phyloP scores from a whole-genome alignment of 2,888 invertebrate genomes.

The Eristalinus aeneus region DNA sequence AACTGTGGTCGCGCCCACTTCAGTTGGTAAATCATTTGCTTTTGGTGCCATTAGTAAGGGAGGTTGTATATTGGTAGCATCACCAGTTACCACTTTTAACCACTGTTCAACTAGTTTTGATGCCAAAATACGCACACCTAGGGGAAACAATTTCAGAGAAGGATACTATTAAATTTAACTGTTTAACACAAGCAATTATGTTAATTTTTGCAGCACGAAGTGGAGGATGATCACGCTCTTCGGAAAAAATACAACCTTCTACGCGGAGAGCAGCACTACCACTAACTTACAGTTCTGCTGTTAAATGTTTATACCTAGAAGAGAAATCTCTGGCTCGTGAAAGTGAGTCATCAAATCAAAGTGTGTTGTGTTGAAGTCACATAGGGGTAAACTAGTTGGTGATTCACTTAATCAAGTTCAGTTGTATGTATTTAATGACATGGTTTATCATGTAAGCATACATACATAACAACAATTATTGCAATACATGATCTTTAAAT shows the following conservation, averaged over 20 bases:
- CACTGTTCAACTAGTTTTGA: conserved; percentile 93
- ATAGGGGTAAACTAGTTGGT: too few relatives aligned
- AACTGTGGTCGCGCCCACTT: conserved; percentile 19
- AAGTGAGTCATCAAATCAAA: conserved; percentile 26
- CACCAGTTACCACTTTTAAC: conserved; percentile 93
- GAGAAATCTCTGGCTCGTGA: too few relatives aligned
- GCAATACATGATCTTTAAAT: too few relatives aligned
- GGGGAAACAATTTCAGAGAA: conserved; percentile 76
- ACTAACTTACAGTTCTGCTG: conserved; percentile 22
- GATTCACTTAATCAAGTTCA: too few relatives aligned
- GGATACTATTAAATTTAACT: conserved; percentile 38
- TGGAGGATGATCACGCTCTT: neutral
- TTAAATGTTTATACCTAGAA: neutral
- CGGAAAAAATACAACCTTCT: conserved; percentile 12
- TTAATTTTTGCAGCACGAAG: neutral
- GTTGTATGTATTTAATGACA: too few relatives aligned
- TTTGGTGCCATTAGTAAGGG: conserved; percentile 37
- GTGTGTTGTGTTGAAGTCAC: too few relatives aligned
- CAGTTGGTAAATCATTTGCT: conserved; percentile 26
- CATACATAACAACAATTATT: too few relatives aligned
- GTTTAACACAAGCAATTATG: neutral
- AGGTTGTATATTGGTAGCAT: conserved; percentile 78
- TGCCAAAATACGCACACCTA: conserved; percentile 90
- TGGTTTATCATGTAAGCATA: too few relatives aligned
- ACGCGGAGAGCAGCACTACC: conserved; percentile 28